Evolutionary conservation across 2,113 vertebrate species (phyloP), one percentile per base, ranked within the genome.

Genomic region (Entomyzon cyanotis): DNA sequence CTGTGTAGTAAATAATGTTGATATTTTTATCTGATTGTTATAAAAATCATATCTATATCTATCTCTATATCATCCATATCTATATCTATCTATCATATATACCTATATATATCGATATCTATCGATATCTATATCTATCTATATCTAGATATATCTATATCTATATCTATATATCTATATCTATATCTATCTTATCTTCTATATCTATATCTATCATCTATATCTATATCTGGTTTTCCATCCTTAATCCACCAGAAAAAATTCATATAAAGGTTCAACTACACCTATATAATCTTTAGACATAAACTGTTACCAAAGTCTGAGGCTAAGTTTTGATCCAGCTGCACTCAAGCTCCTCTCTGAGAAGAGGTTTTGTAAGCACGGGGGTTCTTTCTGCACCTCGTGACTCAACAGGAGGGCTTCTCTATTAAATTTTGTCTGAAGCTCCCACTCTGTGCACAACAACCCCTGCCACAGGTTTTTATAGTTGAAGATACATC

Each of bases 381-480:
- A 4, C 31, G 10, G 18, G 4, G 2, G 8, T 6, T 63, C 18
- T 31, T 65, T 37, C 22, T 31, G 12, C 18, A 15, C 37, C 15
- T 64, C 19, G 33, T 33, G 27, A 33, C 22, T 89, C 37, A 79
- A 1, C 19, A 5, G 20, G 10, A 65, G 7, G 15, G 2, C 11
- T 33, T 73, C 59, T 58, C n/a, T 50, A 37, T 44, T 7, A 13
- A 56, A 19, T 1, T 56, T 35, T 73, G 3, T 23, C 22, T 44
- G 35, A 88, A 65, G 12, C 6, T 80, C 12, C 10, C 27, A 19
- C 18, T 64, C 15, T 50, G 25, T 25, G 7, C 10, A 9, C 12
- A 44, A 11, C 3, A 76, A 2, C 11, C 4, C 1, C 2, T 64
- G 21, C 8, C 11, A 52, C 2, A 55, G 2, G 3, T 33, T 84